Evolutionary conservation across 2,113 vertebrate species (phyloP), one percentile per base, ranked within the genome.

Genomic region (Trogon melanurus): DNA sequence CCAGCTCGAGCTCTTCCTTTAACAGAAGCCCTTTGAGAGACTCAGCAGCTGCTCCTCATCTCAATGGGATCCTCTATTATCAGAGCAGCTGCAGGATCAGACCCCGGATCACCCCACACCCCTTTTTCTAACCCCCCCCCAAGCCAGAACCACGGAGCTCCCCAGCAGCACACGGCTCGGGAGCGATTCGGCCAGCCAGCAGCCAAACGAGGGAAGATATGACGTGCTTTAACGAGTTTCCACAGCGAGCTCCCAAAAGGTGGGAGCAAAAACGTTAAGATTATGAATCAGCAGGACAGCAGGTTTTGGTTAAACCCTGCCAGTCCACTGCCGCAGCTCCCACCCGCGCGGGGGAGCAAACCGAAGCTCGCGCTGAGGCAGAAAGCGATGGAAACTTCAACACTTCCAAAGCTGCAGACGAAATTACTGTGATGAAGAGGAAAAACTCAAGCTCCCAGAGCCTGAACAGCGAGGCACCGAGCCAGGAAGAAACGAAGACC

Each of bases 31-130:
- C 83, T 96, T 93, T 88, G 87, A 91, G 73, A 88, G 58, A 20
- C 51, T 65, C 70, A n/a, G 81, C 95, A 96, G 93, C 95, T 94
- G 95, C 93, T 96, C 79, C 86, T 72, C 70, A 48, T n/a, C 72
- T 92, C 92, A 88, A 67, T 78, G 50, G 86, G 87, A 94, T 92
- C 74, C 83, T 92, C 89, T 73, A 84, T 88, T 41, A 69, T 32
- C 30, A 20, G 71, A 93, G 87, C 95, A 93, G 93, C 93, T 96
- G 93, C 87, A 82, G 86, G 79, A 88, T 61, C 83, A 74, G 79
- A n/a, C 45, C 82, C n/a, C 1, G 3, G 50, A 62, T 91, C 83
- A 13, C 70, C 53, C 85, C 2, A 1, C 44, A 89, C 25, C 27
- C 44, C 80, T 26, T 44, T 57, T 54, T 41, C 72, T 14, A 5